Evolutionary conservation across 2,888 invertebrate species (phyloP).

Genomic region (Hypselothyrea guttata): DNA sequence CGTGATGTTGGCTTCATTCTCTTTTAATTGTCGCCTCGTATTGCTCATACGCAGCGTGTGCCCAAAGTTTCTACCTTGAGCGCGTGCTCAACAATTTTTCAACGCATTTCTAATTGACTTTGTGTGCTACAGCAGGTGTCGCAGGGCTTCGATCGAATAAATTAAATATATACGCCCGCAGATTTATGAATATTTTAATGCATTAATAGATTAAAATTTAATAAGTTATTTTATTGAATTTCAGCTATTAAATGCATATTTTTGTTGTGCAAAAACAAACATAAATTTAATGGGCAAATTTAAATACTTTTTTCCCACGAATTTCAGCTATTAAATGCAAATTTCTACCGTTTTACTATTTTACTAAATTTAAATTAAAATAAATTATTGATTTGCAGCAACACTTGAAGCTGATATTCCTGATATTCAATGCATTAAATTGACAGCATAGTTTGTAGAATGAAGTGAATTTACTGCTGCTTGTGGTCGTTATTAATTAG

Average conservation of each 20-base stretch:
- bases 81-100: constrained; percentile 23
- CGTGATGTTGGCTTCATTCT: constrained; percentile 58
- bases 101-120: constrained; percentile 21
- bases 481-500: constrained; percentile 39
- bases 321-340: no score
- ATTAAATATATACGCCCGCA: no score
- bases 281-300: no score
- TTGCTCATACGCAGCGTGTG: constrained; percentile 51
- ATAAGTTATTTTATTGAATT: no score
- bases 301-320: no score
- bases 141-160: constrained; percentile 26
- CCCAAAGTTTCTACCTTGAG: constrained; percentile 6
- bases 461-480: constrained; percentile 24
- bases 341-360: no score
- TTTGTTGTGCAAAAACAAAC: no score
- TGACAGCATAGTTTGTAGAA: constrained; percentile 4
- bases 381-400: not conserved
- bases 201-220: no score
- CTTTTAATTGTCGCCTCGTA: constrained; percentile 52
- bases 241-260: no score
- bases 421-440: constrained; percentile 7
- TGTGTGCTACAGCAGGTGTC: not conserved
- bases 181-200: no score
- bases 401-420: not conserved
- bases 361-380: no score